Evolutionary conservation across 2,888 invertebrate genomes (phyloP), one percentile per base, ranked within the genome.

Genomic region (Polydesmus complanatus): DNA sequence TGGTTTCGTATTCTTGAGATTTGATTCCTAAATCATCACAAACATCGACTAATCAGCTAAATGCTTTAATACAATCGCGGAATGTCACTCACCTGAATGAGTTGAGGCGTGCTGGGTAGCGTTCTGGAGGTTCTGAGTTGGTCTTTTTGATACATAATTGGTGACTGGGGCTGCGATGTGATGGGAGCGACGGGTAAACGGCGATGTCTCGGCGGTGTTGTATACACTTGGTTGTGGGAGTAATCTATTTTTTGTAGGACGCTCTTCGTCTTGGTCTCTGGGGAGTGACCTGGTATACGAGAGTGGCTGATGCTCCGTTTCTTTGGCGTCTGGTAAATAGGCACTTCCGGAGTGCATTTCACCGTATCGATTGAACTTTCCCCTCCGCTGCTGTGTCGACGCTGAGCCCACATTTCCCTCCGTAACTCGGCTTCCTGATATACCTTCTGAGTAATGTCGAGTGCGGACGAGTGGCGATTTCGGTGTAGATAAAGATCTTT

Each of bases 301-400:
- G 37, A 37, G 37, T 37, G 37, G 37, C 37, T 37, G 37, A 14
- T 14, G 37, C 37, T 37, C 37, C 37, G 37, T 37, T 37, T 37
- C 37, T 37, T 37, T 14, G 14, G 37, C 8, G 37, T 37, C 37
- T 37, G 37, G 14, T 37, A 37, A 37, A 37, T 14, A 37, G 37
- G 37, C 37, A 51, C 5, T 5, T n/a, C 51, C n/a, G 22, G 51
- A 21, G 37, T 37, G 37, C 5, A 37, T 8, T 8, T 37, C 60
- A 22, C 23, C 27, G 25, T 53, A 37, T 60, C 60, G 54, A 37
- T 23, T 2, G 60, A 60, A 2, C 55, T 27, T 54, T 60, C 60
- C 60, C 55, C 60, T 26, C 60, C 60, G 55, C 60, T 60, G 60
- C 60, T 60, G 60, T 60, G 60, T 25, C 60, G 54, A n/a, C 60